Evolutionary conservation across 92 coral and sea anemone genomes (phyloP).

Genomic region (Pocillopora grandis): DNA sequence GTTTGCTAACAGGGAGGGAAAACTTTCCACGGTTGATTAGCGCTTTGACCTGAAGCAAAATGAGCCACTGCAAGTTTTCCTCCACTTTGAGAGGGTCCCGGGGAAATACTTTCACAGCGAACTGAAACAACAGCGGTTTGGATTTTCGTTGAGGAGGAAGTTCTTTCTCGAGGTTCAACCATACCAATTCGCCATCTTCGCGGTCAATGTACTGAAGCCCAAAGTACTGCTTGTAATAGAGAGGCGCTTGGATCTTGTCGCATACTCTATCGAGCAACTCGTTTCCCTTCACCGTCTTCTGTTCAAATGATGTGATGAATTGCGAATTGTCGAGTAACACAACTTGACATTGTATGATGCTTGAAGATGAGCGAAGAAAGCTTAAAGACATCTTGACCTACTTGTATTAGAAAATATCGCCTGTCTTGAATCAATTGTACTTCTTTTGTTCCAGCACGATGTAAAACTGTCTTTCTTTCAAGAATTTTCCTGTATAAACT

Average conservation of each 20-base stretch:
- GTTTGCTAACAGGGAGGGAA: constrained; percentile 60
- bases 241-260: constrained; percentile 66
- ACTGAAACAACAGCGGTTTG: constrained; percentile 64
- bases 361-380: constrained; percentile 38
- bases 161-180: constrained; percentile 74
- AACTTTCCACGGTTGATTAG: constrained; percentile 80
- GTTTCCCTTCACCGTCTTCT: constrained; percentile 46
- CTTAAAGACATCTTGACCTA: constrained; percentile 21
- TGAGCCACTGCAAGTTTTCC: constrained; percentile 40
- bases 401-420: background rate
- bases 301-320: constrained; percentile 55
- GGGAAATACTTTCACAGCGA: constrained; percentile 87
- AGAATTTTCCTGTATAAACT: background rate
- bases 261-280: constrained; percentile 74
- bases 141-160: constrained; percentile 52
- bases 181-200: constrained; percentile 84
- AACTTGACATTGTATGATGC: constrained; percentile 63
- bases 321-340: constrained; percentile 81
- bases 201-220: constrained; percentile 83
- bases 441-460: background rate
- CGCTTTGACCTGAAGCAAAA: constrained; percentile 71
- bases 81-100: constrained; percentile 62
- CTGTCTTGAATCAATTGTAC: background rate
- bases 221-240: constrained; percentile 62
- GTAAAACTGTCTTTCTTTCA: background rate